phyloP scores from a whole-genome alignment of 1,140 invertebrate genomes.

The Gonioctena quinquepunctata region DNA sequence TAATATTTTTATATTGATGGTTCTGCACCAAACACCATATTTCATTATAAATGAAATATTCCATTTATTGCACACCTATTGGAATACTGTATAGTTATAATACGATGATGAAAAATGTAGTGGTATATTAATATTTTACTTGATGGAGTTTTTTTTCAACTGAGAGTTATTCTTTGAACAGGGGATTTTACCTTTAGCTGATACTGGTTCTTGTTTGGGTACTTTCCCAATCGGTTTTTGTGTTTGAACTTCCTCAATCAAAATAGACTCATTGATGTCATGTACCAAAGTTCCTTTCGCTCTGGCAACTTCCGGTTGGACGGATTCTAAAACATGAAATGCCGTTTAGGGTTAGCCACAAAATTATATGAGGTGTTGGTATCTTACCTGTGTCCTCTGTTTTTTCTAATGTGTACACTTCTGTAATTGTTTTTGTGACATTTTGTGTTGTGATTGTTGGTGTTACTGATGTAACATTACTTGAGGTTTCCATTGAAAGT shows the following conservation, averaged over 20 bases:
- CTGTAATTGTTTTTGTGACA: slow-evolving; percentile 13
- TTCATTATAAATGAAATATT: too few species aligned
- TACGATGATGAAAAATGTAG: too few species aligned
- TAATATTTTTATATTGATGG: too few species aligned
- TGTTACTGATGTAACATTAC: slow-evolving; percentile 3
- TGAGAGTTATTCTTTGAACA: too few species aligned
- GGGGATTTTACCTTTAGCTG: too few species aligned
- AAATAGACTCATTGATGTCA: slow-evolving; percentile 40
- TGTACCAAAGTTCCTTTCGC: slow-evolving; percentile 31
- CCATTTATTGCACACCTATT: too few species aligned
- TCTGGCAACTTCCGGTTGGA: slow-evolving; percentile 19
- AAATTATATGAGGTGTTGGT: not conserved
- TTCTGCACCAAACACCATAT: too few species aligned
- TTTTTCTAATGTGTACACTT: slow-evolving; percentile 21
- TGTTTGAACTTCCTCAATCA: slow-evolving; percentile 39
- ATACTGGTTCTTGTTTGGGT: not conserved
- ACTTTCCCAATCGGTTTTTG: slow-evolving; percentile 36
- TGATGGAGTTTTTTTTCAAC: too few species aligned
- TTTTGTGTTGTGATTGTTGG: slow-evolving; percentile 14
- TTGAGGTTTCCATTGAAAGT: not conserved
- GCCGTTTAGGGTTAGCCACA: not conserved
- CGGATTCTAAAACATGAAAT: slow-evolving; percentile 32
- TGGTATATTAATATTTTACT: too few species aligned
- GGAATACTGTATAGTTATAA: too few species aligned
- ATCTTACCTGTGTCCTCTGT: slow-evolving; percentile 21